Evolutionary conservation across 2,888 invertebrate species (phyloP), one percentile per base, ranked within the genome.

Genomic region (Cryptosula pallasiana): DNA sequence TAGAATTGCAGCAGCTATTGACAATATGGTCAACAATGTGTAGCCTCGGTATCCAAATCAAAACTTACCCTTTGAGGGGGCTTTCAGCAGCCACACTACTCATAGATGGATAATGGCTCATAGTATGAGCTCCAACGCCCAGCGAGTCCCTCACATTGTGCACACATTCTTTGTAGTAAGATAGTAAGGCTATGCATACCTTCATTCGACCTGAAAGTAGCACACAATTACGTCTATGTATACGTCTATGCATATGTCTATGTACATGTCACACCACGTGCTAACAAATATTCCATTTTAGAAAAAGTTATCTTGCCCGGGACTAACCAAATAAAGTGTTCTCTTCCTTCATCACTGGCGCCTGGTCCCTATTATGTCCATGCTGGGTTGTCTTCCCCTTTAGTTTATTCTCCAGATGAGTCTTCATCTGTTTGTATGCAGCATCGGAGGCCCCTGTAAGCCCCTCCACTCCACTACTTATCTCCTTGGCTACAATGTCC

Each of bases 51-150:
- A n/a, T n/a, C n/a, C n/a, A n/a, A n/a, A n/a, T n/a, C 20, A 45
- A 45, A 55, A 63, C 70, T 5, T 70, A 70, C 70, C 70, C 70
- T 70, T 70, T 70, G 9, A 63, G 9, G 2, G 63, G 63, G 45
- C 70, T 70, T 20, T 54, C 70, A 1, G 36, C 69, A 2, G 69
- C 63, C 57, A 82, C 78, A 76, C 82, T 82, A 75, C 82, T 81
- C 72, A 82, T 76, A 2, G 83, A 83, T 3, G 81, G 80, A 73
- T 78, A 79, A 71, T 81, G 81, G 23, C 82, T 82, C 73, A 81
- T 77, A 71, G 77, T 80, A 73, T 78, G 79, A 13, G 79, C 76
- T 35, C 70, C 72, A 32, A 79, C 78, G 29, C 81, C 80, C 3
- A 82, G 76, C 5, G 80, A 76, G 69, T 82, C 82, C 25, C 80